Evolutionary conservation across 1,140 invertebrate species (phyloP).

Genomic region (Elymnias hypermnestra): DNA sequence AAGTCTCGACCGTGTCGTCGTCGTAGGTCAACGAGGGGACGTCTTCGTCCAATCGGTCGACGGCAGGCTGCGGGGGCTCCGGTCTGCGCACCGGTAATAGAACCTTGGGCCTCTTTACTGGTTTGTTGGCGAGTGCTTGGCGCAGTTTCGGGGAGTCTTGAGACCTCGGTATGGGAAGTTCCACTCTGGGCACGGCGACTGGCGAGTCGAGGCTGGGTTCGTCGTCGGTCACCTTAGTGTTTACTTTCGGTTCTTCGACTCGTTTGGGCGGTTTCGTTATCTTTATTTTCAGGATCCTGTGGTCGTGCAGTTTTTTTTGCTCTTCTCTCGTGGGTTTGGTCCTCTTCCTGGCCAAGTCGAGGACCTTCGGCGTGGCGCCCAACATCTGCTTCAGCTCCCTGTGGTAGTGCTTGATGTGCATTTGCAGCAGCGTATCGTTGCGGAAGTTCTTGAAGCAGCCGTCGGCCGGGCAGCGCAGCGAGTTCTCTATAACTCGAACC

Average conservation of each 20-base stretch:
- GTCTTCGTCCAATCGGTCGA: conserved; percentile 20
- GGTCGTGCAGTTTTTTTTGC: conserved; percentile 18
- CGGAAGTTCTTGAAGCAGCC: conserved; percentile 92
- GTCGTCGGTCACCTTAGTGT: conserved; percentile 27
- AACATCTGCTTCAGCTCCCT: conserved; percentile 85
- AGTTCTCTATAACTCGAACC: conserved; percentile 83
- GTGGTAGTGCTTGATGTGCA: conserved; percentile 96
- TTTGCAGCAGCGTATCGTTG: conserved; percentile 91
- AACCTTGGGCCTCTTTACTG: conserved; percentile 53
- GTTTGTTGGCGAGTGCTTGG: conserved; percentile 37
- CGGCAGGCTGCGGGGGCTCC: conserved; percentile 26
- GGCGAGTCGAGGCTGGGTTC: conserved; percentile 25
- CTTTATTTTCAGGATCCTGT: conserved; percentile 49
- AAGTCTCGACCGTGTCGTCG: neutral
- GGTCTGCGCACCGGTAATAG: conserved; percentile 47
- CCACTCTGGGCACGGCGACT: conserved; percentile 15
- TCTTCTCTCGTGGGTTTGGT: conserved; percentile 32
- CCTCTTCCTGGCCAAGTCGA: conserved; percentile 88
- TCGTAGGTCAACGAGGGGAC: conserved; percentile 13
- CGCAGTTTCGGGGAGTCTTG: conserved; percentile 60
- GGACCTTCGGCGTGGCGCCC: conserved; percentile 88
- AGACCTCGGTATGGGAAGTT: conserved; percentile 28
- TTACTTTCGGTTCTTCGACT: conserved; percentile 30
- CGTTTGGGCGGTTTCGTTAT: conserved; percentile 35
- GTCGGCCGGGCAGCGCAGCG: conserved; percentile 87